Evolutionary conservation across 1,140 invertebrate genomes (phyloP).

Genomic region (Thereuonema tuberculata): DNA sequence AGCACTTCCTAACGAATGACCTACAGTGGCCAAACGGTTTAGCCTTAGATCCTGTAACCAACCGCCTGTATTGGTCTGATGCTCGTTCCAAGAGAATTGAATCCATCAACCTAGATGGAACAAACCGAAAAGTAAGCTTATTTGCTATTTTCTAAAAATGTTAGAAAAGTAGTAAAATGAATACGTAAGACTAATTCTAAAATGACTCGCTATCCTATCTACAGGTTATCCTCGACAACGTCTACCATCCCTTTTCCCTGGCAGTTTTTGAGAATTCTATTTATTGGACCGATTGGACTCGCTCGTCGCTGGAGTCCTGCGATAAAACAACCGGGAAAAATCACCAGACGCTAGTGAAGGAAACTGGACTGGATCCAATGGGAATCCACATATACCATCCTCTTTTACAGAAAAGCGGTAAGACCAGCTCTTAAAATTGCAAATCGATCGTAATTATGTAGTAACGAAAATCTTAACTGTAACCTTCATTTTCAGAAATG

Average conservation of each 20-base stretch:
- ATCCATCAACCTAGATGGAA: constrained; percentile 39
- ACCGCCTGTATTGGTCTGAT: constrained; percentile 40
- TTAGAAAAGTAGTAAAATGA: no score
- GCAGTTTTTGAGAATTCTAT: constrained; percentile 72
- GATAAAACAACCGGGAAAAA: constrained; percentile 32
- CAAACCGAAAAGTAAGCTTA: constrained; percentile 21
- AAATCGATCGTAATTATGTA: neutral
- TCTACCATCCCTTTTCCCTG: constrained; percentile 58
- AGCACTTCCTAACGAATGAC: constrained; percentile 67
- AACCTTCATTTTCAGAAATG: constrained; percentile 21
- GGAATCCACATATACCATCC: constrained; percentile 34
- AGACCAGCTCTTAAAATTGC: neutral
- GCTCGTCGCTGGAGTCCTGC: constrained; percentile 23
- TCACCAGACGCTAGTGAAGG: constrained; percentile 23
- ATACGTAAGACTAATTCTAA: neutral
- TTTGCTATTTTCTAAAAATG: neutral
- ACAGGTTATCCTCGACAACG: neutral
- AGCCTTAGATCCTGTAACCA: constrained; percentile 36
- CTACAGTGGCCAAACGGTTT: constrained; percentile 56
- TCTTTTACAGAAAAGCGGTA: constrained; percentile 25
- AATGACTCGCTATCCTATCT: neutral
- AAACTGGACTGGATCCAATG: constrained; percentile 24
- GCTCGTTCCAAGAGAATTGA: constrained; percentile 37
- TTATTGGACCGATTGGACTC: constrained; percentile 70
- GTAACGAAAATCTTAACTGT: neutral